Evolutionary conservation across 2,888 invertebrate genomes (phyloP), one percentile per base, ranked within the genome.

Genomic region (Drosophila lacicola): DNA sequence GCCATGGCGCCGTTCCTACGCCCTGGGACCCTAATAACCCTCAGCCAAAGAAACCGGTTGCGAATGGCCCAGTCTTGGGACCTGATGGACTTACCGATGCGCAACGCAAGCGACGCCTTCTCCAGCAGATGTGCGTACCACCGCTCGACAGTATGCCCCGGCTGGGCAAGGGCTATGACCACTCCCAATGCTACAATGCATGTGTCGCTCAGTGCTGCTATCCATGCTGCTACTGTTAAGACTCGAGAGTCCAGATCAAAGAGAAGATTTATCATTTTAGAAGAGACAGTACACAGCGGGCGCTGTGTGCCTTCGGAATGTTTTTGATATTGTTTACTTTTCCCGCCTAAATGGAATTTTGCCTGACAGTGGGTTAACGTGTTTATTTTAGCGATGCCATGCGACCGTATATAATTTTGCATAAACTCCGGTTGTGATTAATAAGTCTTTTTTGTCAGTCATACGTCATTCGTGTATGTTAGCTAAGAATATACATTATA

Each of bases 131-230:
- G 17, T 75, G 80, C 13, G 66, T 80, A 4, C 90, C 87, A 0
- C 64, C 86, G 4, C 50, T 91, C 0, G 82, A 88, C 3, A 71
- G 63, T 56, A 64, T 89, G 29, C 79, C 88, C 10, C 80, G 90
- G 0, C 78, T 75, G 21, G 84, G 82, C n/a, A 90, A 78, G 37
- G 78, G 79, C 2, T 17, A 14, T 13, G 69, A 88, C 74, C 78
- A 79, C 0, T 75, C 75, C 6, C 37, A 17, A 2, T 56, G 56
- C 41, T 60, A 46, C 29, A 55, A 51, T 14, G 6, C 54, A 3
- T 74, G 76, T 14, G 6, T 5, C 8, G 33, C 34, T 3, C 57
- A 57, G 5, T 55, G 51, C 2, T 55, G 51, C 11, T 54, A 61
- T 57, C 64, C 47, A 9, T 63, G 54, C 42, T 64, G 60, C 46